These are phyloP conservation scores for Syrrhaptes paradoxus DNA, from an alignment of 2,113 vertebrate genomes.

Conservation along the genomic window DNA sequence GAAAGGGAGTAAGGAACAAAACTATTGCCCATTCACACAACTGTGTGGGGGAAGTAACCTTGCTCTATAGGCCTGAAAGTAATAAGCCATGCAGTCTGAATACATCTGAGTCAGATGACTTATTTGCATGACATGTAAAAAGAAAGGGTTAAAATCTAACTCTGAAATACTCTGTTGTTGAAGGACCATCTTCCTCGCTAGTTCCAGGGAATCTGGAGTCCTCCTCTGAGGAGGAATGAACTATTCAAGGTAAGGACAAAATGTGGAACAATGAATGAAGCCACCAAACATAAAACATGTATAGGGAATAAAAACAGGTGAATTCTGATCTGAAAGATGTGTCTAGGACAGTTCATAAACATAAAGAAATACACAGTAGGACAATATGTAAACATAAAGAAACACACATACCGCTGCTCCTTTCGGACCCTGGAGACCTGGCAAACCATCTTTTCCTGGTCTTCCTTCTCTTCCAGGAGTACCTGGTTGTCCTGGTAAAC, in stretches of 20 bases:
- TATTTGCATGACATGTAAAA: background rate
- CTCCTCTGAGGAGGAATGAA: background rate
- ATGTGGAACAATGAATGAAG: background rate
- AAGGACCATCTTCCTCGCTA: background rate
- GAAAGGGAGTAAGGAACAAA: background rate
- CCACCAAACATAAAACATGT: background rate
- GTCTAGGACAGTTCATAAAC: background rate
- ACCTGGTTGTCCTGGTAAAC: conserved; percentile 81
- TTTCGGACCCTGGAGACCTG: conserved; percentile 85
- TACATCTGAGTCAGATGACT: background rate
- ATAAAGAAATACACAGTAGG: background rate
- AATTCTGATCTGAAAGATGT: background rate
- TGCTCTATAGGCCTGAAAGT: background rate
- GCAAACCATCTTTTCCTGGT: conserved; percentile 85
- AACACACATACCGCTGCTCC: conserved; percentile 84
- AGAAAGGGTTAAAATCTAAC: background rate
- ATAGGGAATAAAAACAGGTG: background rate
- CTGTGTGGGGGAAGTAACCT: background rate
- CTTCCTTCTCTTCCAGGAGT: conserved; percentile 81
- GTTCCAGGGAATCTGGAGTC: background rate
- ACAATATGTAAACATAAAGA: background rate
- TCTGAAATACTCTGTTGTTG: background rate
- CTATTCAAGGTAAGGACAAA: background rate
- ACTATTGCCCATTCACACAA: background rate
- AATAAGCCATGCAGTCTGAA: background rate